Conservation (phyloP, 1,140 invertebrate species). For the Drosophila triauraria region DNA sequence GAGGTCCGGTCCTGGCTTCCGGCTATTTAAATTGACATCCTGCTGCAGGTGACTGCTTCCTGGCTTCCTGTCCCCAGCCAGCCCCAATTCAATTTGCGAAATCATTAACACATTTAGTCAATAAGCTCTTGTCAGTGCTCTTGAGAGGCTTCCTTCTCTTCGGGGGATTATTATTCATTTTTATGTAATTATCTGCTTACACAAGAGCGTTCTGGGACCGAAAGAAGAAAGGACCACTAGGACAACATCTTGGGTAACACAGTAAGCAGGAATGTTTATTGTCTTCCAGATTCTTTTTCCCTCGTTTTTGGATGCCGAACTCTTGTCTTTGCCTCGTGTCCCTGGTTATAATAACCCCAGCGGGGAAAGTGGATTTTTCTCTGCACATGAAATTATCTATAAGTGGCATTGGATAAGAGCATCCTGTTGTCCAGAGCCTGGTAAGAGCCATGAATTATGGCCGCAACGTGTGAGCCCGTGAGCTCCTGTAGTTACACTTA, state of each 20-base stretch:
- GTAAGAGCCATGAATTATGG: conserved; percentile 70
- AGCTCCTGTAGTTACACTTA: conserved; percentile 73
- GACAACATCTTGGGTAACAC: conserved; percentile 10
- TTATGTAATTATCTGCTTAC: conserved; percentile 81
- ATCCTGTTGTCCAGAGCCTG: conserved; percentile 57
- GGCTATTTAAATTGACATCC: conserved; percentile 75
- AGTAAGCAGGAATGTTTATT: conserved; percentile 27
- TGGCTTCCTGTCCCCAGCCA: conserved; percentile 40
- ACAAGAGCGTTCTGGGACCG: conserved; percentile 29
- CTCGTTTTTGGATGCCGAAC: neutral
- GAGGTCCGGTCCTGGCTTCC: conserved; percentile 56
- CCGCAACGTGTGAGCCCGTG: conserved; percentile 68
- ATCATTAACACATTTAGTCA: conserved; percentile 82
- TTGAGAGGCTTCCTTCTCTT: conserved; percentile 54
- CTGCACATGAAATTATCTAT: conserved; percentile 49
- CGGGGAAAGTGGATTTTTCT: neutral
- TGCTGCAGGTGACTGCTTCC: conserved; percentile 65
- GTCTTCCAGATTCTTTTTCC: conserved; percentile 11
- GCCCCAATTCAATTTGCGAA: conserved; percentile 71
- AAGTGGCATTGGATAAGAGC: conserved; percentile 72
- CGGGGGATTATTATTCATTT: conserved; percentile 77
- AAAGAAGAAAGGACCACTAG: conserved; percentile 47
- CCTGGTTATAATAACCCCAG: conserved; percentile 16
- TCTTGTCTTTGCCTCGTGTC: neutral
- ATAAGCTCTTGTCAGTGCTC: conserved; percentile 74